phyloP scores from a whole-genome alignment of 2,888 invertebrate species.

The Netelia fuscicornis region DNA sequence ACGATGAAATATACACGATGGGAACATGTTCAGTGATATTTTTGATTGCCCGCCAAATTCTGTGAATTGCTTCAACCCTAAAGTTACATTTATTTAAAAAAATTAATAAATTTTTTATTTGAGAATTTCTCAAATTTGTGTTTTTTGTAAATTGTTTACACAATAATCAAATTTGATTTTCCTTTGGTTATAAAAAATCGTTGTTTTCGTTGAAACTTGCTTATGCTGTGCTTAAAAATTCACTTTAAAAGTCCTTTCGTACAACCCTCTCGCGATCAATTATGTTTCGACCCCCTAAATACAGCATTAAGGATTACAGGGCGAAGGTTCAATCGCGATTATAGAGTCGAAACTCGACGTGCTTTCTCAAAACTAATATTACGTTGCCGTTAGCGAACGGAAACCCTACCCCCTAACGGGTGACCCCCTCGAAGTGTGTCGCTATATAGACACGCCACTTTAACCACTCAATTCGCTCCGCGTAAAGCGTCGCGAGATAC shows the following conservation, averaged over 20 bases:
- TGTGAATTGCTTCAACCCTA: too few relatives aligned
- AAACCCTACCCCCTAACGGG: constrained; percentile 5
- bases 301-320: constrained; percentile 21
- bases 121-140: too few relatives aligned
- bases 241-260: neutral
- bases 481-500: constrained; percentile 15
- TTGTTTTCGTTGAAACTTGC: too few relatives aligned
- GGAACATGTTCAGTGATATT: neutral
- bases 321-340: constrained; percentile 14
- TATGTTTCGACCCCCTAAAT: neutral
- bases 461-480: constrained; percentile 9
- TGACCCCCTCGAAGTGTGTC: constrained; percentile 4
- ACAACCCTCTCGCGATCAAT: neutral
- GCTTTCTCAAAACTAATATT: constrained; percentile 17
- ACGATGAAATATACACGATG: neutral
- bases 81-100: too few relatives aligned
- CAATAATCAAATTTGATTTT: too few relatives aligned
- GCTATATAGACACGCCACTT: constrained; percentile 18
- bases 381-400: neutral
- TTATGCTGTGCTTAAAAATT: neutral
- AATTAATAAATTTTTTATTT: too few relatives aligned
- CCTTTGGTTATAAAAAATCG: too few relatives aligned
- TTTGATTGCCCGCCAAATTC: too few relatives aligned
- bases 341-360: neutral
- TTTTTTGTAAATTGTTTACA: too few relatives aligned